These are phyloP conservation scores for Alces alces DNA, from an alignment of 2,113 vertebrate species.

Conservation along the genomic window DNA sequence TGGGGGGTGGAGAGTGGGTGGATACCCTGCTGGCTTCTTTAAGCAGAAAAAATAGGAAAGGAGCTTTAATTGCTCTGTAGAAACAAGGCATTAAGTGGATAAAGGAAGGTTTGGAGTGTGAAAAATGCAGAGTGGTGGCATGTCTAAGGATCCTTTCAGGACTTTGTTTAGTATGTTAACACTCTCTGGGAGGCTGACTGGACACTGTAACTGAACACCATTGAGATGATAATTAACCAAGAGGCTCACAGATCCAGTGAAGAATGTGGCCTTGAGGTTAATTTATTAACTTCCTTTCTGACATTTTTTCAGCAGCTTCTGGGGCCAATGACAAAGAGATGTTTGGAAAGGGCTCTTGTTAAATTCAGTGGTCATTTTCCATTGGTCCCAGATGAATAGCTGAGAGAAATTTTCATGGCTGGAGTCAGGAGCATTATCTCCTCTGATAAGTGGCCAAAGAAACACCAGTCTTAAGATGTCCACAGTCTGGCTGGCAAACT, in stretches of 20 bases:
- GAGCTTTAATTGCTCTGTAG: not conserved
- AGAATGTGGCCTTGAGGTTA: not conserved
- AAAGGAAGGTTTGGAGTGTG: not conserved
- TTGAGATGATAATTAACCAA: not conserved
- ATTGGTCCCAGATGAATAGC: not conserved
- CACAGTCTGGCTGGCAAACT: not conserved
- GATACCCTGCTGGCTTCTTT: too few species aligned
- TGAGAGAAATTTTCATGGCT: not conserved
- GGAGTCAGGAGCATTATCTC: not conserved
- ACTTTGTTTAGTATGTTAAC: not conserved
- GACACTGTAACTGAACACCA: not conserved
- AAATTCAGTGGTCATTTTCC: not conserved
- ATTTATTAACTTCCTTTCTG: not conserved
- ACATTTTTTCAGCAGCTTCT: not conserved
- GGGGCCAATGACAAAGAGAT: not conserved
- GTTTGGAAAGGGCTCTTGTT: not conserved
- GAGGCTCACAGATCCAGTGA: not conserved
- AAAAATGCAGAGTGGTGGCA: not conserved
- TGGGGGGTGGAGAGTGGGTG: not conserved
- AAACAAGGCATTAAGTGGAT: not conserved
- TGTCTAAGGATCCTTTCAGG: not conserved
- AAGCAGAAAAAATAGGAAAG: not conserved
- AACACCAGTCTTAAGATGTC: not conserved
- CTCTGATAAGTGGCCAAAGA: not conserved
- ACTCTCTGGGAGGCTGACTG: not conserved